A percentile compares a stretch with the other conserved stretches of the same genome.
Evolutionary conservation across 2,888 invertebrate species (phyloP).

Genomic region (Sarcophaga carnaria): DNA sequence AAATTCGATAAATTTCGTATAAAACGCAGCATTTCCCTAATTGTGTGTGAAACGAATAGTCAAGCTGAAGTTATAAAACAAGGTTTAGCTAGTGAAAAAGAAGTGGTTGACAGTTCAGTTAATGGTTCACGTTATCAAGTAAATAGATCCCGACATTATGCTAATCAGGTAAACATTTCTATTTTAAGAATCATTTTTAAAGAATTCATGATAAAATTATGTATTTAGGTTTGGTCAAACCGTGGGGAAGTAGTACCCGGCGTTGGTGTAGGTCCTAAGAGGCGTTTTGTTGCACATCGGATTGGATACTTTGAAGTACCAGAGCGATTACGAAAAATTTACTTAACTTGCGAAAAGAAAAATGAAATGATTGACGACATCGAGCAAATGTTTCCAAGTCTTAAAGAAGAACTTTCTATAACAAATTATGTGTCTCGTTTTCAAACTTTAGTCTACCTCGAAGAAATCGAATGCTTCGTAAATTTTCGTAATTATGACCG

Average conservation of each 20-base stretch:
- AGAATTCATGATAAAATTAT: not conserved
- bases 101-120: constrained; percentile 1
- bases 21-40: constrained; percentile 73
- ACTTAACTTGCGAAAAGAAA: constrained; percentile 81
- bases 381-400: constrained; percentile 83
- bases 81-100: constrained; percentile 59
- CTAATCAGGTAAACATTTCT: constrained; percentile 71
- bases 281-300: constrained; percentile 85
- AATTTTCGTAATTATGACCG: constrained; percentile 87
- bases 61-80: constrained; percentile 65
- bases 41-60: constrained; percentile 74
- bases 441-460: constrained; percentile 88
- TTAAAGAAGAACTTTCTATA: constrained; percentile 83
- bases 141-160: constrained; percentile 74
- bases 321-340: constrained; percentile 82
- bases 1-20: constrained; percentile 74
- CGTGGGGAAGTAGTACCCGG: constrained; percentile 83
- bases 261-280: constrained; percentile 82
- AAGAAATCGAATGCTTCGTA: constrained; percentile 89
- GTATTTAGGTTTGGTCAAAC: constrained; percentile 73
- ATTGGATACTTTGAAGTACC: constrained; percentile 83
- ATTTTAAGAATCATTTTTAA: constrained; percentile 21
- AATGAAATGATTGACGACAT: constrained; percentile 81
- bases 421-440: constrained; percentile 87
- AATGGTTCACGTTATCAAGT: constrained; percentile 52